Evolutionary conservation across 30 jellyfish, hydroid and myxozoan genomes (phyloP), one percentile per base, ranked within the genome.

Genomic region (Hydra vulgaris): DNA sequence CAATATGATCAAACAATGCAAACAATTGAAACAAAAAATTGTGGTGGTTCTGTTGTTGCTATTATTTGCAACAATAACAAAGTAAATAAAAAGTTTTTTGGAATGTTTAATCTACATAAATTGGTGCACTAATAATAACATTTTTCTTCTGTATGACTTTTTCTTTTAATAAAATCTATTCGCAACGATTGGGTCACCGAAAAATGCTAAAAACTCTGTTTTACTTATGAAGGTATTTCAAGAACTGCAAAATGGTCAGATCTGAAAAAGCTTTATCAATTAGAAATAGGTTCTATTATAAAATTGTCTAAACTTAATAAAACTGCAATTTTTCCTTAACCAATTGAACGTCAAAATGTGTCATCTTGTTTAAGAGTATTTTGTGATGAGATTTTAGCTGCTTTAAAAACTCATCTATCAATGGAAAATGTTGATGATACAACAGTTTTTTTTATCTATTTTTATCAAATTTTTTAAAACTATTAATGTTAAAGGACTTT

Each of bases 301-400:
- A 25, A 20, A 20, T 25, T 27, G 18, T 74, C 83, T 15, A 24
- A 25, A 52, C 79, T 77, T 1, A 27, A 78, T 52, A 83, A 77
- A 77, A 52, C 66, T 18, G 61, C 61, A 23, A 27, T 73, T 19
- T 26, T 18, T 18, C 81, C 81, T 19, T 5, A 73, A 54, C 84
- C 84, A n/a, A 52, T 54, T 21, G 84, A 77, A 53, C 81, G 79
- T 21, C 83, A 77, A 77, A 26, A 52, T 77, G 84, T 77, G 26
- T 25, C 81, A 52, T 1, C 80, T n/a, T 77, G 84, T 54, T 52
- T 77, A 21, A 26, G 52, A 20, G 81, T 27, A n/a, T 77, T 77
- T 77, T 77, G 81, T 54, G 84, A 77, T 18, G 84, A 77, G 84
- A 77, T 78, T 21, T 3, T 40, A 19, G 80, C 80, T n/a, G 84